These are phyloP conservation scores for Carduelis carduelis DNA, from an alignment of 2,797 vertebrate genomes.

Conservation along the genomic window DNA sequence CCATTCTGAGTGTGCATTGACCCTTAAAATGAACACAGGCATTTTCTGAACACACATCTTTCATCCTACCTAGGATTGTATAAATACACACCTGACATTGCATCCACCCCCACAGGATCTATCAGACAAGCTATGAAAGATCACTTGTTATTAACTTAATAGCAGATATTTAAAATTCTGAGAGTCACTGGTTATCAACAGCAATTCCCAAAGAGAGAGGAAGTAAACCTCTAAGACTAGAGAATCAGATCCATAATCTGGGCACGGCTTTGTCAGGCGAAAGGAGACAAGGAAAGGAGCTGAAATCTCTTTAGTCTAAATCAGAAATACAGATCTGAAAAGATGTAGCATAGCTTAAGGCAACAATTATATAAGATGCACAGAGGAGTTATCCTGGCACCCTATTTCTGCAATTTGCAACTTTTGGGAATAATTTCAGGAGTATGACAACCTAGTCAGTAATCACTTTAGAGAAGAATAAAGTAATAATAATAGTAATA, in stretches of 20 bases:
- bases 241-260: not conserved
- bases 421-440: not conserved
- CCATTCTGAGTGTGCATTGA: not conserved
- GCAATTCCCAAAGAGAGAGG: not conserved
- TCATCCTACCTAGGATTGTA: not conserved
- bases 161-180: not conserved
- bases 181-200: not conserved
- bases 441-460: not conserved
- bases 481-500: not conserved
- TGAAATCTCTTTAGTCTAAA: not conserved
- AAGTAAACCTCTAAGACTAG: not conserved
- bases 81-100: not conserved
- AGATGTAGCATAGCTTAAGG: not conserved
- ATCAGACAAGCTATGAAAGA: not conserved
- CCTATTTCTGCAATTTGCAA: not conserved
- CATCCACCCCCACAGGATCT: not conserved
- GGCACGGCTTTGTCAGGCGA: not conserved
- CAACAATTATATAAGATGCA: not conserved
- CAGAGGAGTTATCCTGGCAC: not conserved
- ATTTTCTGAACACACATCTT: not conserved
- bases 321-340: not conserved
- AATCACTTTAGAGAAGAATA: not conserved
- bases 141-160: not conserved
- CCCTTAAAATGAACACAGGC: not conserved
- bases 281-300: not conserved